Evolutionary conservation across 2,113 vertebrate genomes (phyloP), one percentile per base, ranked within the genome.

Genomic region (Oncorhynchus mykiss): DNA sequence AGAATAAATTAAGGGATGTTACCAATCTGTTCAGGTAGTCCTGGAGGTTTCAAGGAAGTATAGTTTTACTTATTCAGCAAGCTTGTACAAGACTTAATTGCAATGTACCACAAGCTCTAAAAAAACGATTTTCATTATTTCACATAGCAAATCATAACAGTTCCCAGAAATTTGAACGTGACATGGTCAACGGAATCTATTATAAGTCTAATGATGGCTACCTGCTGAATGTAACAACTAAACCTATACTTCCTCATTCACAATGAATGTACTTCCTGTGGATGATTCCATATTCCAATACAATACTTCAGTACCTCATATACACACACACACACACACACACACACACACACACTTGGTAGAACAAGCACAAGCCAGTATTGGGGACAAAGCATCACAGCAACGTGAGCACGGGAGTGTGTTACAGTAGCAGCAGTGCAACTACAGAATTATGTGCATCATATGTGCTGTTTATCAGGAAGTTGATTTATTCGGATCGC

Each of bases 1-100:
- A 18, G 51, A 18, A 54, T 18, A 54, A 54, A 8, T 68, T 14
- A 5, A 22, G 20, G 18, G 67, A 9, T 39, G 67, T n/a, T 29
- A 39, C 67, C 67, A 68, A 22, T 89, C 80, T 86, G 85, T 82
- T 85, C 88, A 84, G 34, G 77, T 62, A 69, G 22, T 64, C 45
- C 20, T 7, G 7, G 72, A 76, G 76, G 57, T 71, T 78, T 79
- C 51, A 75, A 79, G 65, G 73, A 85, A 45, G 82, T 71, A 82
- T 72, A 67, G 72, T 78, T 91, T 74, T 73, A 84, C 77, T 71
- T 76, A 83, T 75, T 79, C 60, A 29, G 12, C 27, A 14, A 31
- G 8, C 27, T 54, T 57, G 0, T 24, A 24, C 7, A 62, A 22
- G n/a, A 24, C 59, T 7, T n/a, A 4, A 24, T 62, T 18, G 3